Percentiles rank a stretch among this genome's conserved stretches.
These are phyloP conservation scores for Zelleria hepariella DNA, from an alignment of 2,888 invertebrate genomes.

Conservation along the genomic window DNA sequence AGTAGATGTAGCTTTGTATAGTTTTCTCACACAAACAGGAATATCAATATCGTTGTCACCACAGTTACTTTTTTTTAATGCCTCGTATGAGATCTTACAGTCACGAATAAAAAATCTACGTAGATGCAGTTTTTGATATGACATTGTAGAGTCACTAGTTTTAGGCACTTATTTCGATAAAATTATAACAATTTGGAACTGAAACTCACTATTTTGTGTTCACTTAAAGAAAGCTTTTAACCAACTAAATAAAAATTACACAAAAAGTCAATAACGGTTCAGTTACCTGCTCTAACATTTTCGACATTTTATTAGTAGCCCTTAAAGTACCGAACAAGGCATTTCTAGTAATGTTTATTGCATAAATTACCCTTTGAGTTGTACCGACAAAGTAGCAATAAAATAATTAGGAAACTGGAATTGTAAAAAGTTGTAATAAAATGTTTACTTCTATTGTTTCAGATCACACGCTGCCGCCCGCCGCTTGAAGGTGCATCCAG, in stretches of 20 bases:
- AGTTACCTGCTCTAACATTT: not conserved
- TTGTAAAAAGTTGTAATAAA: not conserved
- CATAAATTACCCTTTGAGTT: not conserved
- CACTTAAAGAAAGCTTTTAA: not conserved
- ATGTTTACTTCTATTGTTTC: not conserved
- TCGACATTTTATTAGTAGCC: not conserved
- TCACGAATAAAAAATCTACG: no score
- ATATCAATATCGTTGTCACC: no score
- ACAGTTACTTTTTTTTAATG: not conserved
- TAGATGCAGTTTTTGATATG: no score
- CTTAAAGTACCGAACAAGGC: not conserved
- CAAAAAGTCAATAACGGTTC: not conserved
- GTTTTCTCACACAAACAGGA: not conserved
- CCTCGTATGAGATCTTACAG: not conserved
- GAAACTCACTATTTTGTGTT: no score
- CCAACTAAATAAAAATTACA: not conserved
- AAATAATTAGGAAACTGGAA: no score
- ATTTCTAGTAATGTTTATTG: not conserved
- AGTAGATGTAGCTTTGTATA: constrained; percentile 45
- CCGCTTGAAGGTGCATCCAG: not conserved
- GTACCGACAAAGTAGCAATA: not conserved
- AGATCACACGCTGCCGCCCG: constrained; percentile 11
- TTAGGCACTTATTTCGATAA: not conserved
- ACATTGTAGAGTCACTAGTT: not conserved
- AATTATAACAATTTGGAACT: no score